phyloP scores from a whole-genome alignment of 2,113 vertebrate species.

The Cricetomys ansorgei region DNA sequence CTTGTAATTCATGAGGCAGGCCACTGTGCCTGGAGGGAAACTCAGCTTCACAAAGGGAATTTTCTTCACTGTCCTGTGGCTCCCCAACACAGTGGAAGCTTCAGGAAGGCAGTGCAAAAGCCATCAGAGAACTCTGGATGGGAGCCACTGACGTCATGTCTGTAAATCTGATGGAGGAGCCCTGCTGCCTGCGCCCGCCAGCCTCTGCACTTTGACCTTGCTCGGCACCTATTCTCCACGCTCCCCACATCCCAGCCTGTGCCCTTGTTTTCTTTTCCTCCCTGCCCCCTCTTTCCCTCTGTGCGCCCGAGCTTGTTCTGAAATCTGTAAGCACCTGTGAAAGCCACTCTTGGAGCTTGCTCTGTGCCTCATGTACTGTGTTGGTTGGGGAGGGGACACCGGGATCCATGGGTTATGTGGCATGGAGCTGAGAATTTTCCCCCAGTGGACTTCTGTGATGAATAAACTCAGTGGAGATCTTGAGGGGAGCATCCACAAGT shows the following conservation, averaged over 20 bases:
- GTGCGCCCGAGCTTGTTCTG: constrained; percentile 12
- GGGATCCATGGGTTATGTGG: background rate
- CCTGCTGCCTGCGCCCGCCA: constrained; percentile 89
- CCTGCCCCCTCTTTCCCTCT: constrained; percentile 33
- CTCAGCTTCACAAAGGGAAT: constrained; percentile 92
- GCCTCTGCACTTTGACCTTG: constrained; percentile 93
- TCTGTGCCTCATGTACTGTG: background rate
- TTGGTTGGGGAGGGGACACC: background rate
- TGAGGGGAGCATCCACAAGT: background rate
- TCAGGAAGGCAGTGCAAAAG: constrained; percentile 92
- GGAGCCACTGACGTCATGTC: constrained; percentile 96
- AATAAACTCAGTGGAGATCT: background rate
- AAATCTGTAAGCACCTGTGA: constrained; percentile 38
- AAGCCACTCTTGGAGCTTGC: background rate
- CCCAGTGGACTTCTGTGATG: background rate
- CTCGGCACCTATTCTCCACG: constrained; percentile 88
- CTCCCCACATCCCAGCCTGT: constrained; percentile 49
- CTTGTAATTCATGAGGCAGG: constrained; percentile 84
- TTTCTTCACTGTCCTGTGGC: constrained; percentile 91
- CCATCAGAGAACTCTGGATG: constrained; percentile 93
- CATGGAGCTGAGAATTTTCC: background rate
- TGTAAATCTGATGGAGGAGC: constrained; percentile 94
- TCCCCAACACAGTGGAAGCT: constrained; percentile 90
- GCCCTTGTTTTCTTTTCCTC: constrained; percentile 67
- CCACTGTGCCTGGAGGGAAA: constrained; percentile 92